phyloP scores from a whole-genome alignment of 2,888 invertebrate species.

The Melanargia galathea region DNA sequence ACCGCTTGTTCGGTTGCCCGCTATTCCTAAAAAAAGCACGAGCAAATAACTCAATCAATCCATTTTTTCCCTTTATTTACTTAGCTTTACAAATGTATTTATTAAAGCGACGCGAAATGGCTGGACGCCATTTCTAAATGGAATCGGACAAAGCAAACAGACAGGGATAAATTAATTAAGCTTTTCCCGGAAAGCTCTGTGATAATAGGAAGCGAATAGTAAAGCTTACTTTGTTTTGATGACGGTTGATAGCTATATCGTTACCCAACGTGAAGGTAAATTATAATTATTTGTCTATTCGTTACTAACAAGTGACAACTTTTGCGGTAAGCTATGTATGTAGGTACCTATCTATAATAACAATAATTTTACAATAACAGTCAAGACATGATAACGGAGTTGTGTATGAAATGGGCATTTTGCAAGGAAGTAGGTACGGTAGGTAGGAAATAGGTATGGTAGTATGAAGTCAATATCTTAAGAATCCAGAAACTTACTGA shows the following conservation, averaged over 20 bases:
- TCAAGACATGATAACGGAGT: too few species aligned
- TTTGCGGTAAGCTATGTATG: neutral
- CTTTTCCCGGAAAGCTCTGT: conserved; percentile 1
- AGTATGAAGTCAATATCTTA: too few species aligned
- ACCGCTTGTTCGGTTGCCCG: too few species aligned
- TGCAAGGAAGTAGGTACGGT: too few species aligned
- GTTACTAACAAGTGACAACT: neutral
- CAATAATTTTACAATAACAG: too few species aligned
- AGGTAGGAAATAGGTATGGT: too few species aligned
- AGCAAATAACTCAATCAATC: neutral
- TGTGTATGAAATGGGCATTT: too few species aligned
- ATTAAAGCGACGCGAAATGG: neutral
- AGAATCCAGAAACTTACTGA: too few species aligned
- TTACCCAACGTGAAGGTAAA: neutral
- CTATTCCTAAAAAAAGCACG: too few species aligned
- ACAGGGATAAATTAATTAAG: conserved; percentile 8
- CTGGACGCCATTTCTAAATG: conserved; percentile 10
- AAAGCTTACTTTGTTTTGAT: neutral
- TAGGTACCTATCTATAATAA: too few species aligned
- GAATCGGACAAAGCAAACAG: conserved; percentile 13
- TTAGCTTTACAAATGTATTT: conserved; percentile 4
- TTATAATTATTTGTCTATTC: neutral
- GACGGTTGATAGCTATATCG: neutral
- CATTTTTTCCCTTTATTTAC: neutral
- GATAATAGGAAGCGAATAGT: neutral